A percentile compares a stretch with the other conserved stretches of the same genome.
phyloP scores from a whole-genome alignment of 1,140 invertebrate genomes.

The Pseudomyrmex gracilis region DNA sequence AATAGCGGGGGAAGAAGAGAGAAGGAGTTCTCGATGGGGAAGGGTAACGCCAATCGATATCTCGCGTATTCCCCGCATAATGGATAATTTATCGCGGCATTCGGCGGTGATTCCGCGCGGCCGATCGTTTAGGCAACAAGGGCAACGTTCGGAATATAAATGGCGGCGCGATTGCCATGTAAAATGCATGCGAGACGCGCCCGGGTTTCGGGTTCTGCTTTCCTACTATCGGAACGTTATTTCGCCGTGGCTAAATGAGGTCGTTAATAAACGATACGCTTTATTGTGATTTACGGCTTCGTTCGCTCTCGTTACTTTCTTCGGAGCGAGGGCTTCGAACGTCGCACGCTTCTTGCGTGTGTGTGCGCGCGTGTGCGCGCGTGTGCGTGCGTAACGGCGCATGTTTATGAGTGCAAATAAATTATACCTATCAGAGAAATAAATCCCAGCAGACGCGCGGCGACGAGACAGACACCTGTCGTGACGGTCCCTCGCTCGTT shows the following conservation, averaged over 20 bases:
- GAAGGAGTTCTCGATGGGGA: background rate
- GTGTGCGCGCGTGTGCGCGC: background rate
- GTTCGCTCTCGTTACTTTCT: constrained; percentile 28
- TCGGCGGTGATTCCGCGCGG: constrained; percentile 62
- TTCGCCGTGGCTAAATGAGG: constrained; percentile 57
- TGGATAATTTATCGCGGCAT: constrained; percentile 69
- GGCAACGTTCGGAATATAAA: constrained; percentile 63
- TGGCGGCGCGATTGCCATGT: constrained; percentile 64
- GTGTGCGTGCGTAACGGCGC: background rate
- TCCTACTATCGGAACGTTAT: constrained; percentile 26
- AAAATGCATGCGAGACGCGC: constrained; percentile 50
- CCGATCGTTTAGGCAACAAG: constrained; percentile 63
- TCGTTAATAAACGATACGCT: constrained; percentile 73
- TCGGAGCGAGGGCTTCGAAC: constrained; percentile 1
- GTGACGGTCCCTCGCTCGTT: constrained; percentile 62
- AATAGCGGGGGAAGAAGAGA: background rate
- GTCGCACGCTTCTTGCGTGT: background rate
- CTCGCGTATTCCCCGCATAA: constrained; percentile 52
- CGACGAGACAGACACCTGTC: constrained; percentile 73
- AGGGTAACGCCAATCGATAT: constrained; percentile 33
- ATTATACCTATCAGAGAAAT: constrained; percentile 53
- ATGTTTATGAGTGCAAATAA: constrained; percentile 33
- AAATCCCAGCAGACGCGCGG: constrained; percentile 51
- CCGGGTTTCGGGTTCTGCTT: constrained; percentile 31
- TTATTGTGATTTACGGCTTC: constrained; percentile 65